phyloP scores from a whole-genome alignment of 2,888 invertebrate species.

The Eupithecia abbreviata region DNA sequence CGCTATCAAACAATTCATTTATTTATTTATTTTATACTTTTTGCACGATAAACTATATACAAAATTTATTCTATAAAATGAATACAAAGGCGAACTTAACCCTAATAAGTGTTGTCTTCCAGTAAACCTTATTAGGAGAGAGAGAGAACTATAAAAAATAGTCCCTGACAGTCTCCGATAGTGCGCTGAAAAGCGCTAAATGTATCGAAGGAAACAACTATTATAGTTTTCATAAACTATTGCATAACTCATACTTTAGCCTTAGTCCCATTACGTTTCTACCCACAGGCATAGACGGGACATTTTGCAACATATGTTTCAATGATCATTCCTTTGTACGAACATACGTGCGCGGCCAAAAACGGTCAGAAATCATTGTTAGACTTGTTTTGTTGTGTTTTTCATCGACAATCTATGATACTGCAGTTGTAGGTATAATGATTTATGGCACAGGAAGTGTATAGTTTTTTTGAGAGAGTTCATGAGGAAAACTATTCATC shows the following conservation, averaged over 20 bases:
- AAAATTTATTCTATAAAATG: too few species aligned
- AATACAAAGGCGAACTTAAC: too few species aligned
- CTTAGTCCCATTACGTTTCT: neutral
- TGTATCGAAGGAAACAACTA: neutral
- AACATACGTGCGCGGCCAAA: neutral
- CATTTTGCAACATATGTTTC: conserved; percentile 11
- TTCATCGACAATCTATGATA: neutral
- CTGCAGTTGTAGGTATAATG: neutral
- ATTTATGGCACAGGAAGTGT: neutral
- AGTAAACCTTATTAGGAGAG: too few species aligned
- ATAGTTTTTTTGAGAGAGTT: neutral
- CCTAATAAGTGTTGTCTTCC: too few species aligned
- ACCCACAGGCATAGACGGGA: neutral
- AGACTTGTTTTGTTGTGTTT: neutral
- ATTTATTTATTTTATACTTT: too few species aligned
- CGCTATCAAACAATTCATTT: neutral
- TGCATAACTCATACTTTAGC: neutral
- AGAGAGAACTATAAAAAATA: neutral
- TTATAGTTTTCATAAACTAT: neutral
- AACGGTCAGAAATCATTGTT: neutral
- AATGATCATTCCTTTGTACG: conserved; percentile 8
- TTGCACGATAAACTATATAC: too few species aligned
- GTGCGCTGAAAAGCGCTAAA: neutral
- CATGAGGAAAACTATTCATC: too few species aligned
- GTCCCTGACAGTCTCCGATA: neutral